Evolutionary conservation across 2,888 invertebrate species (phyloP).

Genomic region (Drosophila mimetica): DNA sequence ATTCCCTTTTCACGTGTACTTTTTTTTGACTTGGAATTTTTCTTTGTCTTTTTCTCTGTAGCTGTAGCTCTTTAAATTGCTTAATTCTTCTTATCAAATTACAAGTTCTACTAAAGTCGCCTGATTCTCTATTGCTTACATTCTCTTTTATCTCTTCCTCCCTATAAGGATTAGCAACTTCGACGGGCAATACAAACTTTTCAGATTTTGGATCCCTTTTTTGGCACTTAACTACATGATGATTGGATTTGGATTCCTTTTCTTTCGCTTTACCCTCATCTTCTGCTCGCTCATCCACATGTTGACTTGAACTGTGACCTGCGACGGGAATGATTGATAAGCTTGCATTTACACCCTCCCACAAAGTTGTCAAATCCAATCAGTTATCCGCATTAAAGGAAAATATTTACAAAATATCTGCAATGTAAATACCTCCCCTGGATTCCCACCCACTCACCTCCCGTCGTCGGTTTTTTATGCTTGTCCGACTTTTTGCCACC

Average conservation of each 20-base stretch:
- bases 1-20: neutral
- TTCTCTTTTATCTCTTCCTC: neutral
- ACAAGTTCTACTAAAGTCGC: too few species aligned
- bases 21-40: neutral
- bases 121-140: too few species aligned
- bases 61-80: neutral
- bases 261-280: too few species aligned
- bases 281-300: neutral
- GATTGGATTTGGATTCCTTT: neutral
- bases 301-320: conserved; percentile 12
- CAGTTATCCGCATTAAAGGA: conserved; percentile 47
- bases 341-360: conserved; percentile 14
- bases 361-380: conserved; percentile 19
- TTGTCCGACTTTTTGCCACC: conserved; percentile 44
- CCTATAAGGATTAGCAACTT: neutral
- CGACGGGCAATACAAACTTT: neutral
- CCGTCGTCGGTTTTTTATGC: conserved; percentile 54
- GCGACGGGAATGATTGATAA: conserved; percentile 27
- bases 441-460: conserved; percentile 49
- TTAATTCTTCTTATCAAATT: neutral
- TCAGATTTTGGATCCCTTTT: neutral
- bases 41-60: too few species aligned
- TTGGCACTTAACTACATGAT: neutral
- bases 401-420: conserved; percentile 58
- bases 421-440: conserved; percentile 9